These are phyloP conservation scores for Ctenicera cuprea DNA, from an alignment of 2,888 invertebrate species.

Conservation along the genomic window DNA sequence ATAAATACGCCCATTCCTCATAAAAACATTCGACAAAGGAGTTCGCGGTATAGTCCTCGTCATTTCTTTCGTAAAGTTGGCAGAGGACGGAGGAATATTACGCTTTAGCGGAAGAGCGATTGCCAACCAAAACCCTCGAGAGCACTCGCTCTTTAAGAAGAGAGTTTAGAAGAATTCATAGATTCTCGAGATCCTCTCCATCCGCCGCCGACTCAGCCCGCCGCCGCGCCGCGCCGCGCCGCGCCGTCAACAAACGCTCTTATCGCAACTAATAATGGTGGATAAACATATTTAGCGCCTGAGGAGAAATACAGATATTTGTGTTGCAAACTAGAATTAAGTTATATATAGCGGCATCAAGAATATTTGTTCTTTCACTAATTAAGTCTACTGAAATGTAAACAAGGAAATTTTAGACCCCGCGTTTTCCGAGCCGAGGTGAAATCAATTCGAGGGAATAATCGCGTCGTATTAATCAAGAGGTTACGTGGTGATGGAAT, in stretches of 20 bases:
- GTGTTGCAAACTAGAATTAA: slow-evolving; percentile 21
- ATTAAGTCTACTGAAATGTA: slow-evolving; percentile 1
- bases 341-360: background rate
- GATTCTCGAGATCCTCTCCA: slow-evolving; percentile 19
- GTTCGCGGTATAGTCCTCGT: slow-evolving; percentile 22
- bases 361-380: slow-evolving; percentile 19
- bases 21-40: slow-evolving; percentile 38
- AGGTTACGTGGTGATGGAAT: slow-evolving; percentile 29
- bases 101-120: background rate
- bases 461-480: slow-evolving; percentile 21
- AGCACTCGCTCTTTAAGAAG: slow-evolving; percentile 27
- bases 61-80: slow-evolving; percentile 14
- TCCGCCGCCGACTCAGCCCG: background rate
- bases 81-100: slow-evolving; percentile 1
- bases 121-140: slow-evolving; percentile 21
- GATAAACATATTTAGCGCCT: slow-evolving; percentile 17
- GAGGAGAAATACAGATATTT: slow-evolving; percentile 21
- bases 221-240: no score
- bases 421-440: background rate
- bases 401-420: slow-evolving; percentile 6
- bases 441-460: background rate
- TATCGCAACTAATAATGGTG: slow-evolving; percentile 26
- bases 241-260: slow-evolving; percentile 14
- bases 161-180: slow-evolving; percentile 26
- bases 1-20: slow-evolving; percentile 48